Evolutionary conservation across 64 coral and sea anemone species (phyloP), one percentile per base, ranked within the genome.

Genomic region (Trachythela sp.): DNA sequence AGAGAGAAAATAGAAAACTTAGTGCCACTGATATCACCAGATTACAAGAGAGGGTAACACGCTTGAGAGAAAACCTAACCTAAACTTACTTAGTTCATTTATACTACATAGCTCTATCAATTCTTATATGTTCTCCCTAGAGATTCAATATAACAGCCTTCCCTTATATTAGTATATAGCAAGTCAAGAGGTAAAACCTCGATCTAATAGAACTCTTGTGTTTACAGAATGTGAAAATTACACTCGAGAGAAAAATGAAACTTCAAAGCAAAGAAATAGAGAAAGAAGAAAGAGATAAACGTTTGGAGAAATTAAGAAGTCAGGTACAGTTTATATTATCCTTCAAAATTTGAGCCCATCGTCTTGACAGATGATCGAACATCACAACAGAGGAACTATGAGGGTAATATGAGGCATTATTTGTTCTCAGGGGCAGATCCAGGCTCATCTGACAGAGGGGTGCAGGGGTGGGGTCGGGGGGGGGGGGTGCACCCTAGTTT

Each of bases 301-400:
- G 95, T 88, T 90, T 97, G 51, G 70, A 94, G 75, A 97, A 97
- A 88, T 76, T 97, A 33, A 94, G 90, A 92, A 97, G 92, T 45
- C 95, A 94, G 92, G 95, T 97, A 85, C 0, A 35, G 29, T 14
- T 52, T 1, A 0, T 11, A 52, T 1, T 11, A 15, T 52, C 49
- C 1, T 1, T 52, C n/a, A n/a, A 52, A 52, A 11, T 52, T 52
- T 52, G 13, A 52, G 49, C 22, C 22, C 49, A 52, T 52, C 22
- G 1, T 52, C 22, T 11, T 15, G 13, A 1, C 13, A 52, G 1
- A 20, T 52, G 1, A 52, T 52, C 22, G 13, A 11, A 1, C 1
- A 0, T 11, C 13, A 52, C 13, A 15, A 52, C 8, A 52, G 22
- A 2, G 49, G 22, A 52, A n/a, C n/a, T n/a, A n/a, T n/a, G n/a